These are phyloP conservation scores for Lepidostoma basale DNA, from an alignment of 1,140 invertebrate species.

Conservation along the genomic window DNA sequence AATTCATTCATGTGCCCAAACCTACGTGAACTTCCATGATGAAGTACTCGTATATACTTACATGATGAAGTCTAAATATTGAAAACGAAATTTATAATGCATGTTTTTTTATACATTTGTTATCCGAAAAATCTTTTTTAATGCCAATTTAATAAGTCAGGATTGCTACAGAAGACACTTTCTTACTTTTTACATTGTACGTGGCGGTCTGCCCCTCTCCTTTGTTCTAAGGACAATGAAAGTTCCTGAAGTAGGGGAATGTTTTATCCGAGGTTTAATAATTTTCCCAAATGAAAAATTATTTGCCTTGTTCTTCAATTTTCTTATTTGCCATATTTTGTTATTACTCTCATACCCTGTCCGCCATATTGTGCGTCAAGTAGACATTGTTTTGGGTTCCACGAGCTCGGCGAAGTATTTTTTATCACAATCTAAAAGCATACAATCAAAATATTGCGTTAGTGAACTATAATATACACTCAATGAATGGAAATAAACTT, in stretches of 20 bases:
- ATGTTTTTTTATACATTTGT: too few species aligned
- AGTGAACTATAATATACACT: background rate
- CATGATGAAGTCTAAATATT: too few species aligned
- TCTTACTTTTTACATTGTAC: background rate
- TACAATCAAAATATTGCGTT: too few species aligned
- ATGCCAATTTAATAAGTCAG: too few species aligned
- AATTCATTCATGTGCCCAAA: too few species aligned
- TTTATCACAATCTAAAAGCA: background rate
- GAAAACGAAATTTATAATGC: too few species aligned
- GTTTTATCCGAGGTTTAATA: conserved; percentile 13
- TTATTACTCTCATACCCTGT: background rate
- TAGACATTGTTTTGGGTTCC: background rate
- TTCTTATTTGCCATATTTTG: conserved; percentile 26
- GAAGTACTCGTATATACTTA: too few species aligned
- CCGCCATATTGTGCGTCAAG: background rate
- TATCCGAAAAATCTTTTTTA: too few species aligned
- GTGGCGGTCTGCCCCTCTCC: background rate
- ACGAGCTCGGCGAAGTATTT: background rate
- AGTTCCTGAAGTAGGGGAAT: background rate
- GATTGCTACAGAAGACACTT: too few species aligned
- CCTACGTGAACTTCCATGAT: too few species aligned
- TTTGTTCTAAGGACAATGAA: conserved; percentile 2
- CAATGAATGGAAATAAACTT: background rate
- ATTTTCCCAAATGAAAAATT: conserved; percentile 33
- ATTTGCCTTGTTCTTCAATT: conserved; percentile 30